Evolutionary conservation across 1,140 invertebrate genomes (phyloP), one percentile per base, ranked within the genome.

Genomic region (Anagrus nilaparvatae): DNA sequence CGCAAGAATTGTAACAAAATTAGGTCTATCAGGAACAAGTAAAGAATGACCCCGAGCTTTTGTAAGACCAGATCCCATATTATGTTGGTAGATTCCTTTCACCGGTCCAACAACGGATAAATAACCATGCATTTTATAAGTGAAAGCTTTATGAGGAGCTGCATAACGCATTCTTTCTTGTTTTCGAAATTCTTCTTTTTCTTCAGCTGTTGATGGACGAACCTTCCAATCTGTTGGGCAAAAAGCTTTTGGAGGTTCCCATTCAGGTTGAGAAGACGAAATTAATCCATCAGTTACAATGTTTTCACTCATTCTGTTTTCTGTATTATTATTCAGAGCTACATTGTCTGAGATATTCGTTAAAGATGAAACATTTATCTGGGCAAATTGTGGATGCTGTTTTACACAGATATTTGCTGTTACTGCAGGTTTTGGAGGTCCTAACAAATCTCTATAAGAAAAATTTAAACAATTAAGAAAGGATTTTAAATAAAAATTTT

Each of bases 1-100:
- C 10, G 89, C 86, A 6, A 93, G 63, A 55, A 95, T 91, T 5
- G 89, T 91, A 9, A 94, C 90, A 65, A 84, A 93, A 42, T 91
- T 85, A 18, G 92, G 92, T 29, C 92, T 69, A 57, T 87, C 82
- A 4, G 82, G 77, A 1, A 82, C 78, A 35, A 96, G 69, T 34
- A 95, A 71, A 3, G 82, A 82, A 60, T 93, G 88, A 19, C 87
- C 89, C 29, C 89, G 71, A 0, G 88, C 76, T 58, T 83, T 83
- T 53, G 78, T 65, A 48, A 71, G 48, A 49, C 70, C 65, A n/a
- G 61, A 61, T 42, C 66, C 63, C 30, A 63, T 53, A 36, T 69
- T 69, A n/a, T 78, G 75, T 31, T 76, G 77, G 52, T 87, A 87
- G 49, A 89, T 85, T 20, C 87, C 87, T 65, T 90, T 90, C 0